phyloP scores from a whole-genome alignment of 2,113 vertebrate species.

The Chunga burmeisteri region DNA sequence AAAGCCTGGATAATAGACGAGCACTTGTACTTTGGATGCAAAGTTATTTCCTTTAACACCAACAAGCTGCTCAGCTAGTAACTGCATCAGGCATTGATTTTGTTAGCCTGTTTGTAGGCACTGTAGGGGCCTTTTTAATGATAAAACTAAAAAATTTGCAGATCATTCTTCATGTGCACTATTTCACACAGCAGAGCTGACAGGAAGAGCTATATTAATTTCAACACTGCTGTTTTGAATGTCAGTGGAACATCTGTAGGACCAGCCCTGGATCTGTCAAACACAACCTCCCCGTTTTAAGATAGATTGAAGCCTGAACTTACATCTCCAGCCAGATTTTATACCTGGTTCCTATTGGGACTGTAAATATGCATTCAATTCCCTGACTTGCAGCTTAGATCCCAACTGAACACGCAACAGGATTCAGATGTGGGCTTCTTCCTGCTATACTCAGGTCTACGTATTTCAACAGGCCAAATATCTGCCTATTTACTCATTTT shows the following conservation, averaged over 20 bases:
- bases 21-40: constrained; percentile 62
- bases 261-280: neutral
- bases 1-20: constrained; percentile 66
- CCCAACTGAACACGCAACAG: neutral
- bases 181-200: constrained; percentile 42
- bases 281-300: neutral
- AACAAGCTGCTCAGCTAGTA: constrained; percentile 67
- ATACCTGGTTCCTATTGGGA: constrained; percentile 32
- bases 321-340: neutral
- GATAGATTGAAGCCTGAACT: neutral
- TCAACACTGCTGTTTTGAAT: constrained; percentile 5
- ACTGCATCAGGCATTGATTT: constrained; percentile 72
- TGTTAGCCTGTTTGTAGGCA: constrained; percentile 55
- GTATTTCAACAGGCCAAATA: neutral
- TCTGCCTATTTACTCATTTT: neutral
- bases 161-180: constrained; percentile 44
- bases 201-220: constrained; percentile 15
- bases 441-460: neutral
- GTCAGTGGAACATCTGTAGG: constrained; percentile 41
- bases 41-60: constrained; percentile 65
- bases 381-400: neutral
- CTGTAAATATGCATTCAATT: neutral
- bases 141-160: constrained; percentile 40
- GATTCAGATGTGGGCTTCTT: neutral
- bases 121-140: constrained; percentile 57